Conservation (phyloP, 2,888 invertebrate genomes). For the Latrodectus elegans region DNA sequence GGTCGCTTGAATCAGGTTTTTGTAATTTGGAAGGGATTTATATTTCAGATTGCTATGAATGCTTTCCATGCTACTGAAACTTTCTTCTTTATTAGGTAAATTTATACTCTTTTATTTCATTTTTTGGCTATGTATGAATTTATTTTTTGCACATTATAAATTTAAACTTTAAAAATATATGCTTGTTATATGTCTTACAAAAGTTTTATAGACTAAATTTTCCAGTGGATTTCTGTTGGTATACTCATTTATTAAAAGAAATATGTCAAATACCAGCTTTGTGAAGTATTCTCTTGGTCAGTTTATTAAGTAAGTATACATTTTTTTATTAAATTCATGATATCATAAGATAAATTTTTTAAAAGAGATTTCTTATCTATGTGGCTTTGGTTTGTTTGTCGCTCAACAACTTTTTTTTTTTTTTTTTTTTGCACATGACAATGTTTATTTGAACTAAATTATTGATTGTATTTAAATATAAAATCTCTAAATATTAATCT, state of each 20-base stretch:
- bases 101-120: background rate
- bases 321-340: no score
- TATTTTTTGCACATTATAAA: background rate
- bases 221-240: background rate
- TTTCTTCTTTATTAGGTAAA: background rate
- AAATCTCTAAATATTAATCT: no score
- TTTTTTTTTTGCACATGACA: no score
- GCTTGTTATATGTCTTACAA: background rate
- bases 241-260: background rate
- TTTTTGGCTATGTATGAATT: background rate
- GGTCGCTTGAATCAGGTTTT: no score
- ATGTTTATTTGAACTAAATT: no score
- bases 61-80: background rate
- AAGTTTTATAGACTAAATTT: background rate
- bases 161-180: background rate
- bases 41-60: background rate
- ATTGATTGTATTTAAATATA: no score
- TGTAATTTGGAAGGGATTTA: background rate
- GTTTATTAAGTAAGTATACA: background rate
- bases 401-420: no score
- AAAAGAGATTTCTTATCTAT: no score
- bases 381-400: no score
- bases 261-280: background rate
- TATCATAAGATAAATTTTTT: no score
- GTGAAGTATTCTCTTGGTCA: background rate